Percentiles rank a stretch among this genome's conserved stretches.
These are phyloP conservation scores for Poecilia latipinna DNA, from an alignment of 2,113 vertebrate genomes.

Conservation along the genomic window DNA sequence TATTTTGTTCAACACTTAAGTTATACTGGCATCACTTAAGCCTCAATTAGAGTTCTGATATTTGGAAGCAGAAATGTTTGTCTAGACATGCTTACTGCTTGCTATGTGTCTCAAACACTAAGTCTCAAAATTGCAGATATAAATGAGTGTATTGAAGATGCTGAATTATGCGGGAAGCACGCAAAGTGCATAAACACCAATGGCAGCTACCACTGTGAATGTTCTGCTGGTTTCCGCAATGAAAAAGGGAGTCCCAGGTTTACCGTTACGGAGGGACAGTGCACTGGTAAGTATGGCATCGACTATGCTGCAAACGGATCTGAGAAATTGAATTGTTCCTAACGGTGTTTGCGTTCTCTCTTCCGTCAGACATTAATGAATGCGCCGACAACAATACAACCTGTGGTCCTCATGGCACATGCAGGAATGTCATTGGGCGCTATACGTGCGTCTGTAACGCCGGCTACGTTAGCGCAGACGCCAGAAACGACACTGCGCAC, in stretches of 20 bases:
- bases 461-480: slow-evolving; percentile 33
- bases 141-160: not conserved
- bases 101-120: not conserved
- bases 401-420: slow-evolving; percentile 48
- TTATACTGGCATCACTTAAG: not conserved
- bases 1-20: too few relatives aligned
- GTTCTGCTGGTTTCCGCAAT: slow-evolving; percentile 17
- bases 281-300: slow-evolving; percentile 43
- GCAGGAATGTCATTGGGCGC: slow-evolving; percentile 58
- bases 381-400: not conserved
- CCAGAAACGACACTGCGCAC: rapidly evolving
- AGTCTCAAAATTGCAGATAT: slow-evolving; percentile 25
- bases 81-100: not conserved
- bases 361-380: slow-evolving; percentile 66
- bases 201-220: slow-evolving; percentile 59
- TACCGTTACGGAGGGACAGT: not conserved
- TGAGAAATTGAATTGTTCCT: not conserved
- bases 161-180: rapidly evolving
- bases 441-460: slow-evolving; percentile 54
- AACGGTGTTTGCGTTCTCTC: not conserved
- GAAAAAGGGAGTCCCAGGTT: rapidly evolving
- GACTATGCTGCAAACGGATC: not conserved
- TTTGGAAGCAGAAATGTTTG: not conserved
- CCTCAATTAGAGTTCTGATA: not conserved
- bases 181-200: slow-evolving; percentile 36